Evolutionary conservation across 2,113 vertebrate species (phyloP).

Genomic region (Cacatua alba): DNA sequence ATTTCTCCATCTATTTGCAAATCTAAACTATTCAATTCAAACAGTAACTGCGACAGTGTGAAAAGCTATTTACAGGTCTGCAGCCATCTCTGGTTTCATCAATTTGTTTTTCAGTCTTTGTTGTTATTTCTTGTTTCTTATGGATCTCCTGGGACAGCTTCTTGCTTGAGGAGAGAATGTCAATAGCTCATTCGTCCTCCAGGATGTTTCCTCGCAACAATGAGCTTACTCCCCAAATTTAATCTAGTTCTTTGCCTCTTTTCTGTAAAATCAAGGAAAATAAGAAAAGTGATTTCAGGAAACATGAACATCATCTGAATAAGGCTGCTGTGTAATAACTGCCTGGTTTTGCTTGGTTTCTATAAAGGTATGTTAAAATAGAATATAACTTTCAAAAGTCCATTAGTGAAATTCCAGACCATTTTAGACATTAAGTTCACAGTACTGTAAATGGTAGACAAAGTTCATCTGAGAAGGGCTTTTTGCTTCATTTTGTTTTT

Average conservation of each 20-base stretch:
- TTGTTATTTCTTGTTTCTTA: constrained; percentile 74
- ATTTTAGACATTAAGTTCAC: not conserved
- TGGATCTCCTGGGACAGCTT: constrained; percentile 74
- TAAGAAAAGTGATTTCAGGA: constrained; percentile 44
- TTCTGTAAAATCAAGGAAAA: constrained; percentile 40
- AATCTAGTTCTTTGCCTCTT: constrained; percentile 68
- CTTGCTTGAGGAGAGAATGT: constrained; percentile 76
- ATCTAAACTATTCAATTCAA: constrained; percentile 64
- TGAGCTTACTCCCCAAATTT: constrained; percentile 54
- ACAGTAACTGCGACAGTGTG: constrained; percentile 38
- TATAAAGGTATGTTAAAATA: not conserved
- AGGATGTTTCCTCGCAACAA: constrained; percentile 68
- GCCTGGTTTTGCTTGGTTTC: not conserved
- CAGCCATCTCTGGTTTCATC: constrained; percentile 75
- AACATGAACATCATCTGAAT: constrained; percentile 27
- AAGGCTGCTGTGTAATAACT: not conserved
- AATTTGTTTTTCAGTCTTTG: constrained; percentile 78
- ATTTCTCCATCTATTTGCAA: constrained; percentile 71
- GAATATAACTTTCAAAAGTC: constrained; percentile 20
- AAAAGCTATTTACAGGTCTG: constrained; percentile 74
- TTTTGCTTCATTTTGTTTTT: not conserved
- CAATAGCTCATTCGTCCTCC: constrained; percentile 74
- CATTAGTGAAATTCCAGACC: not conserved
- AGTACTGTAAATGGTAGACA: not conserved
- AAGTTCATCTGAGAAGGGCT: not conserved